Percentiles rank a stretch among this genome's conserved stretches.
These are phyloP conservation scores for Laticauda laticaudata DNA, from an alignment of 2,113 vertebrate species.

Conservation along the genomic window DNA sequence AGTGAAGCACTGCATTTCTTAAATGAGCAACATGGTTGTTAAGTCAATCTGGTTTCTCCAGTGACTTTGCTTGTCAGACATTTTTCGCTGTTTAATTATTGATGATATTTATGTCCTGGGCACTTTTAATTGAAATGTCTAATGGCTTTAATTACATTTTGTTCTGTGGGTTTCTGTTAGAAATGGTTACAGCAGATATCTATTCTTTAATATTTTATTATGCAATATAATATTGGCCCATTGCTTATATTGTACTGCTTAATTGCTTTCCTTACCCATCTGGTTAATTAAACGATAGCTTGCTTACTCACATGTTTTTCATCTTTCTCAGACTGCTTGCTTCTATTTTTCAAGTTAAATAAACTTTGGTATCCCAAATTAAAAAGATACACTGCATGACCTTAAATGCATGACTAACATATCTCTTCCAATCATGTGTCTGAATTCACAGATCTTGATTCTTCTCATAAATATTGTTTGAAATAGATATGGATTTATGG, in stretches of 20 bases:
- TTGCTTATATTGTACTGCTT: neutral
- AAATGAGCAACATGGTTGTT: neutral
- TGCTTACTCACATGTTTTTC: neutral
- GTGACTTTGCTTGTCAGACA: neutral
- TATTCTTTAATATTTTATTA: constrained; percentile 7
- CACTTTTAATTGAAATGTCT: neutral
- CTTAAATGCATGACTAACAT: neutral
- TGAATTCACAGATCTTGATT: fast-evolving
- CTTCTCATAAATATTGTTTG: neutral
- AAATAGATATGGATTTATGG: neutral
- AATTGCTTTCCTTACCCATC: neutral
- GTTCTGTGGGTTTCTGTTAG: neutral
- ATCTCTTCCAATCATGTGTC: neutral
- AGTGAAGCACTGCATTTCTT: neutral
- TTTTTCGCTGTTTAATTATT: neutral
- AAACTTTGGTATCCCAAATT: neutral
- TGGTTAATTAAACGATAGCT: neutral
- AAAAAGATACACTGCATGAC: neutral
- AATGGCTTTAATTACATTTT: neutral
- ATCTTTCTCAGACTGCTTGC: neutral
- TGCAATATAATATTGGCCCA: neutral
- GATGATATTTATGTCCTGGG: neutral
- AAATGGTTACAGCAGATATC: neutral
- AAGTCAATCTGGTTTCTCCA: neutral
- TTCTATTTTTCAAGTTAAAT: neutral